Conservation (phyloP, 2,888 invertebrate species). For the Euplexia lucipara region DNA sequence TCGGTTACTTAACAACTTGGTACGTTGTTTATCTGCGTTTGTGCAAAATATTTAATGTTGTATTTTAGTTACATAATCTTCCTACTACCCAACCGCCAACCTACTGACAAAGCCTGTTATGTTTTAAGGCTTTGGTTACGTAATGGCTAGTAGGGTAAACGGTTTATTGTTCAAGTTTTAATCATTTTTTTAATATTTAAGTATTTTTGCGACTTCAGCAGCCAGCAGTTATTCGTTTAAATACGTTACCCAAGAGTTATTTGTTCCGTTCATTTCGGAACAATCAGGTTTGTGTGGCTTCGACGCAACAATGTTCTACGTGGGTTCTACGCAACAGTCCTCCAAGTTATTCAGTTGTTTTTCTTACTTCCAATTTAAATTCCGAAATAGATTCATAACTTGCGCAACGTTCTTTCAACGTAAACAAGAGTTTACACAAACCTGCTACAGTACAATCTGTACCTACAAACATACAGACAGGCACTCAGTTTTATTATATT, state of each 20-base stretch:
- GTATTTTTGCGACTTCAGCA: slow-evolving; percentile 31
- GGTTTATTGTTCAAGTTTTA: slow-evolving; percentile 28
- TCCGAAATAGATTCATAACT: slow-evolving; percentile 21
- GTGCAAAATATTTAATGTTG: slow-evolving; percentile 61
- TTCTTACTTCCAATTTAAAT: slow-evolving; percentile 28
- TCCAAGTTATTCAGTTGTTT: slow-evolving; percentile 36
- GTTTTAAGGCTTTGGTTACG: slow-evolving; percentile 30
- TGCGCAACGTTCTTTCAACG: slow-evolving; percentile 21
- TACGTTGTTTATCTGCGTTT: slow-evolving; percentile 57
- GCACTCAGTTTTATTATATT: slow-evolving; percentile 57
- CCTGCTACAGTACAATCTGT: slow-evolving; percentile 19
- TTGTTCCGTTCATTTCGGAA: slow-evolving; percentile 29
- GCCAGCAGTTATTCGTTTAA: no score
- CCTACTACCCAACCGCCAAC: not conserved
- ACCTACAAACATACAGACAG: slow-evolving; percentile 19
- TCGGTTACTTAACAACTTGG: slow-evolving; percentile 61
- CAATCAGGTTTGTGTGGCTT: slow-evolving; percentile 44
- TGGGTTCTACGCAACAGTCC: slow-evolving; percentile 16
- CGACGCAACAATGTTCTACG: slow-evolving; percentile 5
- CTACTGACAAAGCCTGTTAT: slow-evolving; percentile 19
- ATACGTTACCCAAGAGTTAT: slow-evolving; percentile 36
- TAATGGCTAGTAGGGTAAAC: slow-evolving; percentile 31
- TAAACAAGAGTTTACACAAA: slow-evolving; percentile 6
- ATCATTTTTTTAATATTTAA: slow-evolving; percentile 34
- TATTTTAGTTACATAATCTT: slow-evolving; percentile 53